Base-by-base conservation (phyloP, 2,113 vertebrate species). In the Passerina amoena region DNA sequence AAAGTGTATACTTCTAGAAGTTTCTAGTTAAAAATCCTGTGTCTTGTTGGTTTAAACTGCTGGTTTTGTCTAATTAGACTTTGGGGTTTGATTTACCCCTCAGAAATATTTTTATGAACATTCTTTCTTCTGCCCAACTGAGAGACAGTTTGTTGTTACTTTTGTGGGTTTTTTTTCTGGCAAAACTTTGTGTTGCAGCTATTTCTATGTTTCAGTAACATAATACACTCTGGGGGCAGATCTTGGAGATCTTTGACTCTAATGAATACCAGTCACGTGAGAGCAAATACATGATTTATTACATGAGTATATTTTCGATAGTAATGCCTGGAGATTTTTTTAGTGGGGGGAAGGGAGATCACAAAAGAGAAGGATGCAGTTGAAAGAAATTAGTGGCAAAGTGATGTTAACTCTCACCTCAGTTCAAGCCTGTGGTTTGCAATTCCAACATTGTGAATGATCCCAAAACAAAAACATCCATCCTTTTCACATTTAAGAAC, bases 191-290 rank as follows among this genome's bases (percentile, higher is more conserved):
- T 90, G 78, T 91, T 87, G 92, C 92, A 94, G 86, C 95, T 96
- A 94, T 97, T 98, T 97, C 96, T 96, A 27, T 79, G 71, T 95
- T 96, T 93, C 90, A 73, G 98, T 96, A 97, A 98, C 94, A 75
- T 95, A 94, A 97, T 97, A 97, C 79, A 65, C 97, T 94, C 88
- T 68, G 94, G 94, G 92, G 93, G 80, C 94, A 94, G 84, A 92
- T 90, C 92, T 94, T 84, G 75, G 83, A 96, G 93, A 92, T 95
- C 88, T 89, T 93, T 86, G 86, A 73, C 88, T 97, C 78, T 92
- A 78, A 93, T 91, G 96, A 97, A 96, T 94, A 92, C 86, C 81
- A 94, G 88, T 97, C 96, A 88, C 73, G 78, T 71, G 89, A 90
- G 91, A 82, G 86, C 85, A 97, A 95, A 97, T 88, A 83, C 22